These are phyloP conservation scores for Diuraphis noxia DNA, from an alignment of 1,140 invertebrate genomes.

Conservation along the genomic window DNA sequence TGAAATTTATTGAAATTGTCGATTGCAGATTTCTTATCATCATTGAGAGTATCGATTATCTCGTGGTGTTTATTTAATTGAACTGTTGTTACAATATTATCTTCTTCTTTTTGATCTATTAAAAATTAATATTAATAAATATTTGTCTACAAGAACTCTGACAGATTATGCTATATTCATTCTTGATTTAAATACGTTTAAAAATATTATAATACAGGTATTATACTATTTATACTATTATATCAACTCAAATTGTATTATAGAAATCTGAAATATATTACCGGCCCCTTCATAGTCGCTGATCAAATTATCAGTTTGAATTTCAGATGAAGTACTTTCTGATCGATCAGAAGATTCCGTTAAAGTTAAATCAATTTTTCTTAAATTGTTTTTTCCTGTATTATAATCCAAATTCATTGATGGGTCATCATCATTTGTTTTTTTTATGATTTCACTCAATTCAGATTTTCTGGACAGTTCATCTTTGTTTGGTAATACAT, in stretches of 20 bases:
- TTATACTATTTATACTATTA: not conserved
- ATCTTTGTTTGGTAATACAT: slow-evolving; percentile 35
- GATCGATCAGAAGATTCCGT: slow-evolving; percentile 40
- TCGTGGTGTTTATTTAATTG: not conserved
- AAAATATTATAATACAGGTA: not conserved
- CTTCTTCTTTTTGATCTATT: slow-evolving; percentile 6
- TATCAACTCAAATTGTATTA: not conserved
- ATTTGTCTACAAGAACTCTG: too few relatives aligned
- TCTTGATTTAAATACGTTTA: not conserved
- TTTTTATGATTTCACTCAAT: not conserved
- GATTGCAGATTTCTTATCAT: not conserved
- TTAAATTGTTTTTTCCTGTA: slow-evolving; percentile 21
- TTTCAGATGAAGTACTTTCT: slow-evolving; percentile 48
- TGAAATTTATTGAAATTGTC: slow-evolving; percentile 27
- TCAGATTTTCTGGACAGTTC: not conserved
- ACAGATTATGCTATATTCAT: too few relatives aligned
- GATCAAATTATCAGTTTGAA: not conserved
- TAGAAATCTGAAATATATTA: not conserved
- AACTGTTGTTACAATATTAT: not conserved
- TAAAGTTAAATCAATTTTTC: slow-evolving; percentile 41
- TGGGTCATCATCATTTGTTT: not conserved
- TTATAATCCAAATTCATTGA: not conserved
- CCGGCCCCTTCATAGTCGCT: not conserved
- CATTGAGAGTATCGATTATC: not conserved
- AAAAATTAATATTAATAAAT: too few relatives aligned